A percentile compares a stretch with the other conserved stretches of the same genome.
phyloP scores from a whole-genome alignment of 2,888 invertebrate genomes.

The Copidosoma aretas region DNA sequence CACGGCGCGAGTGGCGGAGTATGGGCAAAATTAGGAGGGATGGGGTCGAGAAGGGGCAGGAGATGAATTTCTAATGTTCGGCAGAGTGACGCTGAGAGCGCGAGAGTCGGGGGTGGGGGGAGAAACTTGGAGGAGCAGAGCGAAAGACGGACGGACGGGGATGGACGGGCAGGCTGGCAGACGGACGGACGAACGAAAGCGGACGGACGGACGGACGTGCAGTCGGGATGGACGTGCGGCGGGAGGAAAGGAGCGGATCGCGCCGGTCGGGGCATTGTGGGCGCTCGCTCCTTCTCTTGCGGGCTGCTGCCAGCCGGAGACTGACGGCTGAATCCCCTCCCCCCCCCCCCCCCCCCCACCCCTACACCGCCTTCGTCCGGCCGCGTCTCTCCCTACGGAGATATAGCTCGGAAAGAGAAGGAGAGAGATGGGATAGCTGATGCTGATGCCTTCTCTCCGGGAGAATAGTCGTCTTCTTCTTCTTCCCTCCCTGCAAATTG shows the following conservation, averaged over 20 bases:
- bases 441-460: neutral
- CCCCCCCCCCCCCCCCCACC: constrained; percentile 38
- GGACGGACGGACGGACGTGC: constrained; percentile 44
- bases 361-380: constrained; percentile 31
- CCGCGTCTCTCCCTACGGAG: constrained; percentile 30
- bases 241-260: constrained; percentile 38
- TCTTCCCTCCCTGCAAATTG: constrained; percentile 41
- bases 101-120: too few relatives aligned
- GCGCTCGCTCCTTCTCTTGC: constrained; percentile 52
- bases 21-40: constrained; percentile 32
- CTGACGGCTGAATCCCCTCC: constrained; percentile 61
- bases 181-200: constrained; percentile 43
- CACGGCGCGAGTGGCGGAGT: too few relatives aligned
- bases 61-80: constrained; percentile 55
- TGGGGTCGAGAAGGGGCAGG: constrained; percentile 44
- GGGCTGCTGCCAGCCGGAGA: constrained; percentile 48
- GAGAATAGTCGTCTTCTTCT: constrained; percentile 12
- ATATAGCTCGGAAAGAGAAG: constrained; percentile 1
- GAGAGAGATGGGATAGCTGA: neutral
- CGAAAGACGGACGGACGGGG: constrained; percentile 55
- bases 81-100: constrained; percentile 19
- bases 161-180: constrained; percentile 44
- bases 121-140: constrained; percentile 42
- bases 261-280: constrained; percentile 55
- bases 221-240: constrained; percentile 10